A percentile compares a stretch with the other conserved stretches of the same genome.
Evolutionary conservation across 2,797 vertebrate species (phyloP).

Genomic region (Acestrorhynchus altus): DNA sequence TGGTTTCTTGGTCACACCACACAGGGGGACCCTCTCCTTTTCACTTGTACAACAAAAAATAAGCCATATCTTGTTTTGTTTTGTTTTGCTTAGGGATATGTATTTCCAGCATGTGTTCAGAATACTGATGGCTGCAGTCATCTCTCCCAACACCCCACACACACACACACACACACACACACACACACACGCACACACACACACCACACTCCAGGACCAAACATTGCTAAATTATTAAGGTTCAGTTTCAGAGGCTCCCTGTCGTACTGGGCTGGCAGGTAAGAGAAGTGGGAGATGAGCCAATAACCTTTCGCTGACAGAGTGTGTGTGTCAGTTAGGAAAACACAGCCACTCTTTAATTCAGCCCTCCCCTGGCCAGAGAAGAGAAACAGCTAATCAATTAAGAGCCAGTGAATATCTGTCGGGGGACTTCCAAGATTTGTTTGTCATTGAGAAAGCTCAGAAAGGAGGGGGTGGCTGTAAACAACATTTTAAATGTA

Average conservation of each 20-base stretch:
- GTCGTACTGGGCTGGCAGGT: constrained; percentile 38
- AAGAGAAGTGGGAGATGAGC: constrained; percentile 41
- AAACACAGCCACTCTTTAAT: constrained; percentile 56
- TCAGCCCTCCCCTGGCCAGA: constrained; percentile 36
- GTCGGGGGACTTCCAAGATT: constrained; percentile 50
- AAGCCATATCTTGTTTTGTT: not conserved
- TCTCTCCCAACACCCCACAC: not conserved
- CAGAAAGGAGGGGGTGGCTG: constrained; percentile 26
- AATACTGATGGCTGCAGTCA: constrained; percentile 35
- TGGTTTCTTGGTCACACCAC: not conserved
- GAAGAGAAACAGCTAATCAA: constrained; percentile 56
- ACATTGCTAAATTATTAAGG: constrained; percentile 49
- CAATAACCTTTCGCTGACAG: constrained; percentile 57
- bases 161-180: constrained; percentile 39
- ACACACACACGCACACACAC: constrained; percentile 45
- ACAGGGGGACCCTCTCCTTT: not conserved
- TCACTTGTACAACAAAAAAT: constrained; percentile 11
- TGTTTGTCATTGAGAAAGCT: constrained; percentile 58
- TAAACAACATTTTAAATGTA: constrained; percentile 52
- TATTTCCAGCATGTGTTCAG: constrained; percentile 20
- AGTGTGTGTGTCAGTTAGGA: constrained; percentile 52
- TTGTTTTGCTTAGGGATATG: constrained; percentile 29
- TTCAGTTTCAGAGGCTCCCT: constrained; percentile 34
- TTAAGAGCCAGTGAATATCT: constrained; percentile 52
- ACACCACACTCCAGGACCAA: constrained; percentile 35